These are phyloP conservation scores for Stenotaenia linearis DNA, from an alignment of 2,888 invertebrate species.

Conservation along the genomic window DNA sequence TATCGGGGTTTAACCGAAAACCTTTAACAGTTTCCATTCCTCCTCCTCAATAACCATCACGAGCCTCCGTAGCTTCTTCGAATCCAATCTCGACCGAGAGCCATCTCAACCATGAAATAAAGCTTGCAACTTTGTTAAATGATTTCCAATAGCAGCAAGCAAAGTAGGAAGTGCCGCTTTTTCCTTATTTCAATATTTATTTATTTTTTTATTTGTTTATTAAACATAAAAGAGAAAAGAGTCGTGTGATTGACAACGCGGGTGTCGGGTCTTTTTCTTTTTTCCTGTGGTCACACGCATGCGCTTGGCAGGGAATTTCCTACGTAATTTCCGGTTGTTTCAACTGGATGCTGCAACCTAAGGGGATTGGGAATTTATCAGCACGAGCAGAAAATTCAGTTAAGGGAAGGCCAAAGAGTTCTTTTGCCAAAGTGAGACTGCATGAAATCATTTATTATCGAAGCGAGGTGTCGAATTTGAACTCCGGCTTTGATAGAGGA, in stretches of 20 bases:
- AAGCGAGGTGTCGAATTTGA: background rate
- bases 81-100: constrained; percentile 11
- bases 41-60: background rate
- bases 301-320: constrained; percentile 5
- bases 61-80: background rate
- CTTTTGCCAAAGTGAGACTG: background rate
- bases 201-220: background rate
- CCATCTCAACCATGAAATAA: constrained; percentile 2
- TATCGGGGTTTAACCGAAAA: background rate
- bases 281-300: background rate
- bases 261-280: background rate
- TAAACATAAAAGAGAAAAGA: background rate
- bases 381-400: background rate
- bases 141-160: background rate
- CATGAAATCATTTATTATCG: constrained; percentile 13
- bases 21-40: background rate
- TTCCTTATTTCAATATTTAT: background rate
- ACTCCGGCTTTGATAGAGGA: background rate
- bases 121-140: constrained; percentile 11
- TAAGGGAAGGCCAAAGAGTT: background rate
- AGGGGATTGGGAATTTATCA: constrained; percentile 3
- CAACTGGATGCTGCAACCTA: background rate
- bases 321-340: constrained; percentile 11
- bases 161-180: background rate
- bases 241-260: background rate